These are phyloP conservation scores for Heliconius cydno DNA, from an alignment of 2,888 invertebrate genomes.

Conservation along the genomic window DNA sequence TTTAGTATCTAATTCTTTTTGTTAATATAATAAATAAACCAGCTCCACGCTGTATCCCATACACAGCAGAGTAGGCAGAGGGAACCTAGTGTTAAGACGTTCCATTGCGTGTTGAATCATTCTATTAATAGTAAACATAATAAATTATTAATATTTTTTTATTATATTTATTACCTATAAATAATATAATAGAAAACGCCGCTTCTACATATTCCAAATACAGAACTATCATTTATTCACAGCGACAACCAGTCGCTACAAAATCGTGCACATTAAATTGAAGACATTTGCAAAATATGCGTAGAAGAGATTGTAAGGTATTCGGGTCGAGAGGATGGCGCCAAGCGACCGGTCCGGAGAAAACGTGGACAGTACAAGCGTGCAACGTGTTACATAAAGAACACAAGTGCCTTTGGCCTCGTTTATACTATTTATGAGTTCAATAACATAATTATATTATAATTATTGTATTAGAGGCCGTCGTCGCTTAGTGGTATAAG, in stretches of 20 bases:
- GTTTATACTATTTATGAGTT: conserved; percentile 45
- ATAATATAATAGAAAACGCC: neutral
- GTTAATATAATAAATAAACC: too few species aligned
- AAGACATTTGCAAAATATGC: conserved; percentile 42
- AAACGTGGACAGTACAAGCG: conserved; percentile 26
- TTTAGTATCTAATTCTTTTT: neutral
- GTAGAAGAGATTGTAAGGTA: conserved; percentile 44
- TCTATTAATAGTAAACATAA: neutral
- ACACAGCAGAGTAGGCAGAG: too few species aligned
- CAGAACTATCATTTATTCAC: neutral
- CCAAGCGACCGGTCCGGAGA: conserved; percentile 42
- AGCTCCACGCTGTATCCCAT: too few species aligned
- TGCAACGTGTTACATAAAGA: conserved; percentile 46
- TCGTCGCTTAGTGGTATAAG: too few species aligned
- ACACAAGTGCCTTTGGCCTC: conserved; percentile 51
- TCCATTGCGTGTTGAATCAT: too few species aligned
- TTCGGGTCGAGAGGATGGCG: conserved; percentile 45
- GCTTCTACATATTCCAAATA: neutral
- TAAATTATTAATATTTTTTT: neutral
- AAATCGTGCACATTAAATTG: conserved; percentile 27
- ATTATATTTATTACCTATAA: neutral
- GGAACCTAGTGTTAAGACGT: too few species aligned
- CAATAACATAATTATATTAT: conserved; percentile 42
- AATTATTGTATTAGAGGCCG: too few species aligned
- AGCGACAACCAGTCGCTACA: neutral